A percentile compares a stretch with the other conserved stretches of the same genome.
phyloP scores from a whole-genome alignment of 2,797 vertebrate species.

The Pyrocephalus nanus region DNA sequence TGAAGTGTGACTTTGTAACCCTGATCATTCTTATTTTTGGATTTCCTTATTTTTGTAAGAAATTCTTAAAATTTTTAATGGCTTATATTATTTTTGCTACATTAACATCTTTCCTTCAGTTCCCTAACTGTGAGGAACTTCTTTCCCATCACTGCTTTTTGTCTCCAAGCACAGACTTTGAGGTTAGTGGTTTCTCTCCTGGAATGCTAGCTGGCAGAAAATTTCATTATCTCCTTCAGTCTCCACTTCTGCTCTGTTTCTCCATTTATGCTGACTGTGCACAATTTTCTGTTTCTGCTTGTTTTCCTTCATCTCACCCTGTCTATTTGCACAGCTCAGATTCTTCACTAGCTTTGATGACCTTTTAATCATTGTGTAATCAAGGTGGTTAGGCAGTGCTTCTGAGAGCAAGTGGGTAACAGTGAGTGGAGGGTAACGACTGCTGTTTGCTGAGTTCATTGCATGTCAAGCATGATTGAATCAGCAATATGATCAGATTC shows the following conservation, averaged over 20 bases:
- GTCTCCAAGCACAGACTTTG: background rate
- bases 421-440: background rate
- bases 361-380: conserved; percentile 3
- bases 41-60: background rate
- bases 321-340: background rate
- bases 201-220: background rate
- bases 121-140: background rate
- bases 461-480: background rate
- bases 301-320: background rate
- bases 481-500: background rate
- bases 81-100: background rate
- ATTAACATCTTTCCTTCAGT: background rate
- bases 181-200: background rate
- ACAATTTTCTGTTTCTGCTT: background rate
- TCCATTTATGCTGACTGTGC: background rate
- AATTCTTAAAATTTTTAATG: background rate
- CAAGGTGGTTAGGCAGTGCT: background rate
- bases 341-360: background rate
- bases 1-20: background rate
- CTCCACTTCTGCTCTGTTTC: background rate
- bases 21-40: background rate
- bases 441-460: background rate
- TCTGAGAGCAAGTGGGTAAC: background rate
- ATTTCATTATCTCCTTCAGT: background rate
- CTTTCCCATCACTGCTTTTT: background rate